These are phyloP conservation scores for Oryzias celebensis DNA, from an alignment of 2,113 vertebrate genomes.

Conservation along the genomic window DNA sequence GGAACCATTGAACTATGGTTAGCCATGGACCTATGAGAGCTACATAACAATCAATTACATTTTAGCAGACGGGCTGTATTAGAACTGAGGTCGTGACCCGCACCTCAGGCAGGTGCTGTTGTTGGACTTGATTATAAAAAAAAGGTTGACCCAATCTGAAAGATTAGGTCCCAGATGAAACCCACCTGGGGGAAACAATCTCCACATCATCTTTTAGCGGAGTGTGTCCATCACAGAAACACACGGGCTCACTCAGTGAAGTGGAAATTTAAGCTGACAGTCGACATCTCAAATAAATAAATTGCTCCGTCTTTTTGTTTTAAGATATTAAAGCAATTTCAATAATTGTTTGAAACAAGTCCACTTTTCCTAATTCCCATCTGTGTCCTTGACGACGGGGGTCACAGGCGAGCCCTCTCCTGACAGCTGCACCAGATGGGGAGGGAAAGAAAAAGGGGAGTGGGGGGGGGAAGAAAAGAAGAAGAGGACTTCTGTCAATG, in stretches of 20 bases:
- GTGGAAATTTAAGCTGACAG: conserved; percentile 84
- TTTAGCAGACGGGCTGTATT: conserved; percentile 78
- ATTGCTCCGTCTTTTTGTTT: conserved; percentile 78
- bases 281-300: conserved; percentile 81
- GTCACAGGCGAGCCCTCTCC: conserved; percentile 73
- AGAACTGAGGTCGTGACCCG: conserved; percentile 74
- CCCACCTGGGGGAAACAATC: conserved; percentile 70
- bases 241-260: conserved; percentile 54
- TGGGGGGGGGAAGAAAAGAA: conserved; percentile 48
- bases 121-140: conserved; percentile 71
- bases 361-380: conserved; percentile 89
- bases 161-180: conserved; percentile 60
- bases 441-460: conserved; percentile 63
- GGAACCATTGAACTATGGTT: conserved; percentile 70
- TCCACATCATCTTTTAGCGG: conserved; percentile 40
- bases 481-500: conserved; percentile 57
- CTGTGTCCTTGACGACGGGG: conserved; percentile 87
- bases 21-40: conserved; percentile 52
- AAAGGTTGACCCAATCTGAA: conserved; percentile 60
- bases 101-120: conserved; percentile 77
- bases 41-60: conserved; percentile 81
- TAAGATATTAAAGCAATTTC: conserved; percentile 91
- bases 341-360: conserved; percentile 90
- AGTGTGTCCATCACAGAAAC: conserved; percentile 42
- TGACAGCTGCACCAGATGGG: conserved; percentile 78